These are phyloP conservation scores for Epizoanthus illoricatus DNA, from an alignment of 92 coral and sea anemone species.

Conservation along the genomic window DNA sequence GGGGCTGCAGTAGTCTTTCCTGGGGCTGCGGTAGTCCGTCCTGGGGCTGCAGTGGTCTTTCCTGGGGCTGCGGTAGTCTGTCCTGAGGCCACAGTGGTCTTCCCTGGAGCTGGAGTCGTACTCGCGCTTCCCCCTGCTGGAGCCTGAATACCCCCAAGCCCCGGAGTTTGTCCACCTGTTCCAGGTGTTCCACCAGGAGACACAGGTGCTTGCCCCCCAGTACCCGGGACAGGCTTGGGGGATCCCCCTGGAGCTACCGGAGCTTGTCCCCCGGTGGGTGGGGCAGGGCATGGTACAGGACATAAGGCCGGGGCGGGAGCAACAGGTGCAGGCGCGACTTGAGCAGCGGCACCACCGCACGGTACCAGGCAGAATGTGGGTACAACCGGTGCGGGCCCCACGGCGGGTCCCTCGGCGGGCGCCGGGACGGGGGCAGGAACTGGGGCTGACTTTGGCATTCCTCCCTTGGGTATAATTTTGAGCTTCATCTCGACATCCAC, in stretches of 20 bases:
- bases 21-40: conserved; percentile 5
- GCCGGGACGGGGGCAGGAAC: neutral
- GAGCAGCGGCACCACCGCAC: neutral
- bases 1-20: conserved; percentile 10
- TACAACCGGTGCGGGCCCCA: conserved; percentile 9
- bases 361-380: conserved; percentile 43
- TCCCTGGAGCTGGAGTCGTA: conserved; percentile 12
- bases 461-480: conserved; percentile 51
- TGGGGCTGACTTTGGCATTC: neutral
- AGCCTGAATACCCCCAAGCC: neutral
- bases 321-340: neutral
- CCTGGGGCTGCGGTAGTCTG: conserved; percentile 1
- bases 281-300: conserved; percentile 31
- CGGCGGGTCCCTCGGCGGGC: conserved; percentile 4
- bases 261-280: conserved; percentile 32
- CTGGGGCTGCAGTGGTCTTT: conserved; percentile 10
- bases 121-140: neutral
- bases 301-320: conserved; percentile 22
- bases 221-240: conserved; percentile 33
- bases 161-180: conserved; percentile 27
- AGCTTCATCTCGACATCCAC: conserved; percentile 63
- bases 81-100: neutral
- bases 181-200: conserved; percentile 20
- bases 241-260: conserved; percentile 43
- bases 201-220: conserved; percentile 31